A percentile compares a stretch with the other conserved stretches of the same genome.
Conservation (phyloP, 2,113 vertebrate genomes). For the Pollachius pollachius region DNA sequence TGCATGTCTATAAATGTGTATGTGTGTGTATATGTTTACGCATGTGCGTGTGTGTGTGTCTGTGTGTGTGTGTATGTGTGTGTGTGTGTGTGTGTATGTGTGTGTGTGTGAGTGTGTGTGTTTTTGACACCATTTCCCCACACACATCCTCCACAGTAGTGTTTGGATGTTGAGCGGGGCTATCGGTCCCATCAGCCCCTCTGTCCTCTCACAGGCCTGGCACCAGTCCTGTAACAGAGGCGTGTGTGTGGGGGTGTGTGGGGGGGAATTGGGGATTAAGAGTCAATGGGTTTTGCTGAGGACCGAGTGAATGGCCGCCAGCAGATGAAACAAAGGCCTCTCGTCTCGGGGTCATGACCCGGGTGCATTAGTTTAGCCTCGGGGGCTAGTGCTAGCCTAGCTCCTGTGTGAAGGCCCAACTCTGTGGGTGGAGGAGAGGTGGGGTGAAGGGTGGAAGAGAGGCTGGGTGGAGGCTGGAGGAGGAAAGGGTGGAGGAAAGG, state of each 20-base stretch:
- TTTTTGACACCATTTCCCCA: too few species aligned
- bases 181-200: too few species aligned
- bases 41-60: neutral
- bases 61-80: neutral
- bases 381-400: neutral
- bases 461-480: too few species aligned
- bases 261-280: neutral
- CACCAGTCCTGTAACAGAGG: too few species aligned
- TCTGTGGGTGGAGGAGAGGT: neutral
- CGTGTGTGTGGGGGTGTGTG: neutral
- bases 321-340: conserved; percentile 1
- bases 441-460: neutral
- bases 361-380: neutral
- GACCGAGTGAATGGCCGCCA: conserved; percentile 7
- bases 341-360: conserved; percentile 7
- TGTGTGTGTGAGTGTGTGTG: neutral
- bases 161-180: too few species aligned
- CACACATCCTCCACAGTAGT: too few species aligned
- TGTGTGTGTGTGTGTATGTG: neutral
- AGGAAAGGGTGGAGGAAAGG: too few species aligned
- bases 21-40: neutral
- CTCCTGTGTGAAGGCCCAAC: too few species aligned
- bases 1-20: neutral
- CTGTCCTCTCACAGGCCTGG: too few species aligned
- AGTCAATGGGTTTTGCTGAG: conserved; percentile 9